Evolutionary conservation across 1,140 invertebrate genomes (phyloP).

Genomic region (Drosophila paulistorum): DNA sequence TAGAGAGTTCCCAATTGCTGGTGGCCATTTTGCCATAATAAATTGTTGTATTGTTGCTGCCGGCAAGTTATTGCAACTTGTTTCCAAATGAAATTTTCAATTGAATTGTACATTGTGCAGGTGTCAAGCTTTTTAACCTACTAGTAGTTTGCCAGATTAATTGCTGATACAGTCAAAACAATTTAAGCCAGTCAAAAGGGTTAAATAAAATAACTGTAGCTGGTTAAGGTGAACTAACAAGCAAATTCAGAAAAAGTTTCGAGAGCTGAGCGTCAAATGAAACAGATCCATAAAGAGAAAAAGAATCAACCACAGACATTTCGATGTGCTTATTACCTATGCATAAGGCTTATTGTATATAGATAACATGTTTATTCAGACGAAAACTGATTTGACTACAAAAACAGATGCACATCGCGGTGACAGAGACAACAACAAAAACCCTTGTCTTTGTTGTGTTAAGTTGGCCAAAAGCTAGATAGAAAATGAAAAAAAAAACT

Average conservation of each 20-base stretch:
- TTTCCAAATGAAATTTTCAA: constrained; percentile 60
- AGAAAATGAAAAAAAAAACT: constrained; percentile 36
- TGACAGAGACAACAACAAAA: constrained; percentile 28
- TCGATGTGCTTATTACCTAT: constrained; percentile 49
- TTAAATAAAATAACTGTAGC: no score
- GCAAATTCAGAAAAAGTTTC: constrained; percentile 33
- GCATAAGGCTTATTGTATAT: constrained; percentile 69
- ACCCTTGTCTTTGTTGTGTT: constrained; percentile 46
- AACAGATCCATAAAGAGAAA: not conserved
- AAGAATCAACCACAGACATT: constrained; percentile 41
- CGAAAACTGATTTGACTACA: constrained; percentile 72
- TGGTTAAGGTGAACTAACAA: not conserved
- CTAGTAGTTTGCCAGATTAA: constrained; percentile 66
- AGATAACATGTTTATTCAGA: constrained; percentile 80
- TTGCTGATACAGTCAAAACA: constrained; percentile 17
- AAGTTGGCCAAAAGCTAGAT: constrained; percentile 67
- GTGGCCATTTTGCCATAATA: constrained; percentile 48
- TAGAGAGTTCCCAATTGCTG: constrained; percentile 18
- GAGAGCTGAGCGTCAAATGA: constrained; percentile 30
- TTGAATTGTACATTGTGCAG: constrained; percentile 62
- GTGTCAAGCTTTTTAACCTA: constrained; percentile 68
- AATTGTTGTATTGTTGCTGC: constrained; percentile 40
- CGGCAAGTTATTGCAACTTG: constrained; percentile 51
- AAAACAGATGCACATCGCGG: constrained; percentile 49
- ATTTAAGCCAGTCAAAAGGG: not conserved